Evolutionary conservation across 1,140 invertebrate species (phyloP).

Genomic region (Cydia pomonella): DNA sequence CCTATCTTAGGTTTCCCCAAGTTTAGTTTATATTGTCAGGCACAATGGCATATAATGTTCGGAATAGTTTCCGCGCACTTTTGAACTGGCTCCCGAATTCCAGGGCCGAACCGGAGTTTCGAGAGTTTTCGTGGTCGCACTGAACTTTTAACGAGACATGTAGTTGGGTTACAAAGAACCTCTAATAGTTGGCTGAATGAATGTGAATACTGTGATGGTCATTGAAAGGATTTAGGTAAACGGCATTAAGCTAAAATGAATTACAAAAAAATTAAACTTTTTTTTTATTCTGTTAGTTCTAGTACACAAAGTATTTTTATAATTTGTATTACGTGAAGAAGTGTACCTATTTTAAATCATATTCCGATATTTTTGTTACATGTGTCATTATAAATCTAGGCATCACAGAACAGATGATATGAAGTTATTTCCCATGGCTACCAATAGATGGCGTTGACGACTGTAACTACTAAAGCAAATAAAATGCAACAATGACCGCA

Average conservation of each 20-base stretch:
- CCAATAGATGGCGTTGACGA: no score
- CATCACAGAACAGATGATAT: no score
- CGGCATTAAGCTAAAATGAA: neutral
- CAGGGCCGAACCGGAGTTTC: conserved; percentile 51
- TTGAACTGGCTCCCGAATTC: conserved; percentile 64
- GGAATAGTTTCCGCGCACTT: conserved; percentile 60
- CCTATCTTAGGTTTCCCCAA: conserved; percentile 57
- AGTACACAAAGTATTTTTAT: no score
- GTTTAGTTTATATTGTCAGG: conserved; percentile 70
- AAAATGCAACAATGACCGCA: neutral
- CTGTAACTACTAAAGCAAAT: no score
- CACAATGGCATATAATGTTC: conserved; percentile 70
- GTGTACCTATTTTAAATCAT: no score
- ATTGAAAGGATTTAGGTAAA: neutral
- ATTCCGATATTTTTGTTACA: no score
- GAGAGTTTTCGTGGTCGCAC: conserved; percentile 52
- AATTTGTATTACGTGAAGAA: no score
- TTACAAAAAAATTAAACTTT: no score
- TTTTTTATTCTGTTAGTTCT: no score
- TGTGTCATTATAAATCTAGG: no score
- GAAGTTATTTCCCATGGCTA: no score
- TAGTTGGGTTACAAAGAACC: conserved; percentile 56
- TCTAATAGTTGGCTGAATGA: conserved; percentile 43
- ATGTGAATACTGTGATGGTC: conserved; percentile 9
- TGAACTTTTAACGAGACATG: conserved; percentile 71